A percentile compares a stretch with the other conserved stretches of the same genome.
Conservation (phyloP, 2,113 vertebrate species). For the Neopipo cinnamomea region DNA sequence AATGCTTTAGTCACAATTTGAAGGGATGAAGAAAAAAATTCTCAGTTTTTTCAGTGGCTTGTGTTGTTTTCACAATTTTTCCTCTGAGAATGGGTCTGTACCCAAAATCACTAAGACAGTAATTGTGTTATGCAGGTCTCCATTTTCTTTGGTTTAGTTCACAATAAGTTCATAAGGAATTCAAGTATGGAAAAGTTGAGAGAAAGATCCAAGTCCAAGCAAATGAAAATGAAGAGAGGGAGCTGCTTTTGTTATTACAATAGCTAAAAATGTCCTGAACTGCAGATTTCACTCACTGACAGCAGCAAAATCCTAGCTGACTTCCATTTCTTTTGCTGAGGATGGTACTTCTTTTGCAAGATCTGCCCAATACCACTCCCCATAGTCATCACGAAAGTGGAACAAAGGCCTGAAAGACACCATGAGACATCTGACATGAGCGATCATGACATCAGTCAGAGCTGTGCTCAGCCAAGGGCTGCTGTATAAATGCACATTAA, state of each 20-base stretch:
- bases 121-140: background rate
- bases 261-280: background rate
- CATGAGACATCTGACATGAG: background rate
- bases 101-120: background rate
- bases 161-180: background rate
- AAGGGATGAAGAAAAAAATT: background rate
- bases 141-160: background rate
- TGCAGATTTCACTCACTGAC: background rate
- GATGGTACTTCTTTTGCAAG: background rate
- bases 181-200: background rate
- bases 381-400: background rate
- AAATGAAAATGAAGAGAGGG: background rate
- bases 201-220: background rate
- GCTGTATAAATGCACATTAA: background rate
- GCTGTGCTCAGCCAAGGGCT: background rate
- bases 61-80: background rate
- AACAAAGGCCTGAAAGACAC: background rate
- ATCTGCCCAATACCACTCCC: background rate
- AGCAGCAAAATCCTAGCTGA: background rate
- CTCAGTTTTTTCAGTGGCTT: background rate
- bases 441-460: background rate
- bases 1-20: background rate
- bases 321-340: background rate
- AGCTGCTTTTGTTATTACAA: background rate
- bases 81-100: background rate